Base-by-base conservation (phyloP, 2,797 vertebrate genomes). In the Myotis planiceps region DNA sequence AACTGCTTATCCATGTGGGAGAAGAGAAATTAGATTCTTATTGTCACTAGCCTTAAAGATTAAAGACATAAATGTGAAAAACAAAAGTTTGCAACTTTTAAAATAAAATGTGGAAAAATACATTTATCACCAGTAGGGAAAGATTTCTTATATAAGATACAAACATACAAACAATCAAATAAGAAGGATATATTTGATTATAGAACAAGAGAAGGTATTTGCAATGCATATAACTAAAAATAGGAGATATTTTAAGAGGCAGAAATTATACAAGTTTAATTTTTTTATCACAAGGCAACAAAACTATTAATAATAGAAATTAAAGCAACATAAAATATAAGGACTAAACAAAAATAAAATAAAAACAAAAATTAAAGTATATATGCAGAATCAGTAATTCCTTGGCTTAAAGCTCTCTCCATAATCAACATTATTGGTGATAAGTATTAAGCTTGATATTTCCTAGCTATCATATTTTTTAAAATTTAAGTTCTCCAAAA, bases 351-450 rank as follows among this genome's bases (percentile, higher is more conserved):
- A 81, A 82, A 74, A 42, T 63, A 23, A 34, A 51, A 75, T 76
- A 34, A 78, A 74, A 85, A 78, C 15, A 63, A 79, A 84, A 65
- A 10, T 34, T 82, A 34, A 47, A 82, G 39, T 66, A 49, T 66
- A 82, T 42, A 89, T 97, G 95, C 72, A 96, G 88, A 96, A 79
- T 65, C 94, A 90, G 58, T 97, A 69, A 69, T 92, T 92, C 45
- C 23, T 92, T 94, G 72, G 32, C 58, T n/a, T 95, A 63, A 85
- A 86, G 37, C 51, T 90, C 1, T 93, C 8, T 88, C 1, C 88
- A n/a, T 92, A 92, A 63, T 79, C 37, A 84, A 2, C n/a, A 37
- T 84, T 86, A 51, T 18, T 84, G 83, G 47, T 86, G 29, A 32
- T 78, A 72, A 66, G 75, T 68, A 47, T 80, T 75, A 93, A 79